Percentiles rank a stretch among this genome's conserved stretches.
Evolutionary conservation across 2,888 invertebrate species (phyloP).

Genomic region (Melieria omissa): DNA sequence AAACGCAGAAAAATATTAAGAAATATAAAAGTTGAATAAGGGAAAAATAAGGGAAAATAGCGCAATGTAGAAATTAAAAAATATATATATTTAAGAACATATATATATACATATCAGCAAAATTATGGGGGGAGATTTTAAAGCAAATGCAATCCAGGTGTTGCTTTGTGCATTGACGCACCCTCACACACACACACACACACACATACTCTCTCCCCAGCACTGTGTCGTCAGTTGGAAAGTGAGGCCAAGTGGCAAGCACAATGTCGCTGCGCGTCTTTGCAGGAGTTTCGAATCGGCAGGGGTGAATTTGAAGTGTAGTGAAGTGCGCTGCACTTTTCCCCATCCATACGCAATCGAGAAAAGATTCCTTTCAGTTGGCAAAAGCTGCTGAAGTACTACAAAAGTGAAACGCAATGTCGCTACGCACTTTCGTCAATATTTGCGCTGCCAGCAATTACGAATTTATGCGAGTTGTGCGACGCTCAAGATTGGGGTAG

Average conservation of each 20-base stretch:
- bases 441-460: conserved; percentile 50
- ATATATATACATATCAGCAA: background rate
- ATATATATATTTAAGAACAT: background rate
- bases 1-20: background rate
- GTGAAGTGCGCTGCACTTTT: too few species aligned
- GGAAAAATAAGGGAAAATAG: background rate
- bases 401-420: too few species aligned
- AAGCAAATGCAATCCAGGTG: background rate
- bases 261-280: too few species aligned
- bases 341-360: too few species aligned
- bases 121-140: background rate
- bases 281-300: too few species aligned
- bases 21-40: background rate
- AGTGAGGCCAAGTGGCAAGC: too few species aligned
- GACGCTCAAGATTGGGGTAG: background rate
- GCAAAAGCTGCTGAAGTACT: too few species aligned
- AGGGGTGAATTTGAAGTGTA: too few species aligned
- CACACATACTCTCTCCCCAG: too few species aligned
- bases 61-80: background rate
- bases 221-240: too few species aligned
- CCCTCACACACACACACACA: too few species aligned
- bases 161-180: background rate
- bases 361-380: too few species aligned
- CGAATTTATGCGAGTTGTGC: conserved; percentile 23
- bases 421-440: conserved; percentile 51